Percentiles rank a stretch among this genome's conserved stretches.
Conservation (phyloP, 2,113 vertebrate species). For the Paratilapia polleni region DNA sequence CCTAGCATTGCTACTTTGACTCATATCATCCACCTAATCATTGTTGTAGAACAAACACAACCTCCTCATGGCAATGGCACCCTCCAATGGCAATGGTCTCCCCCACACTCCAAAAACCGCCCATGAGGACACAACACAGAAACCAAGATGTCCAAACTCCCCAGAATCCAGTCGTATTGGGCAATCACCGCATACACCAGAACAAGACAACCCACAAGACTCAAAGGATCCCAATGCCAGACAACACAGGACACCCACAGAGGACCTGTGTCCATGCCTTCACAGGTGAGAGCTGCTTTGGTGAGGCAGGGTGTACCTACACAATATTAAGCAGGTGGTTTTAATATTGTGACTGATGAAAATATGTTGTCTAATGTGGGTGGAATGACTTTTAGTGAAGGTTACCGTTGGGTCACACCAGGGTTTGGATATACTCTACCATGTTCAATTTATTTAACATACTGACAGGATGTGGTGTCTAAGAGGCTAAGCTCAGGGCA, state of each 20-base stretch:
- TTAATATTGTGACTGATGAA: neutral
- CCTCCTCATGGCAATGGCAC: too few species aligned
- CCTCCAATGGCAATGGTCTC: neutral
- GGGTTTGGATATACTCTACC: neutral
- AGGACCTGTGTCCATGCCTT: neutral
- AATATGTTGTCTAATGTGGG: neutral
- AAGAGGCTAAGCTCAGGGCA: neutral
- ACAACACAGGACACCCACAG: neutral
- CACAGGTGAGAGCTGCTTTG: neutral
- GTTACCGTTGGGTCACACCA: neutral
- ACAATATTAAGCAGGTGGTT: neutral
- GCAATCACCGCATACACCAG: neutral
- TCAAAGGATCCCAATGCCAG: neutral
- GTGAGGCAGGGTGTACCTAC: neutral
- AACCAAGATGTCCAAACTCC: neutral
- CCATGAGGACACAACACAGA: neutral
- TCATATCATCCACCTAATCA: neutral
- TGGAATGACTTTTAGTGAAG: neutral
- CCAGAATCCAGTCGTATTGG: too few species aligned
- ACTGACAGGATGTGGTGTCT: neutral
- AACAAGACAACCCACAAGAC: neutral
- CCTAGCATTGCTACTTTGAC: neutral
- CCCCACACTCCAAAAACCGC: neutral
- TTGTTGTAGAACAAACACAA: neutral
- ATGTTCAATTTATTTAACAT: neutral